Evolutionary conservation across 2,797 vertebrate species (phyloP).

Genomic region (Setipinna tenuifilis): DNA sequence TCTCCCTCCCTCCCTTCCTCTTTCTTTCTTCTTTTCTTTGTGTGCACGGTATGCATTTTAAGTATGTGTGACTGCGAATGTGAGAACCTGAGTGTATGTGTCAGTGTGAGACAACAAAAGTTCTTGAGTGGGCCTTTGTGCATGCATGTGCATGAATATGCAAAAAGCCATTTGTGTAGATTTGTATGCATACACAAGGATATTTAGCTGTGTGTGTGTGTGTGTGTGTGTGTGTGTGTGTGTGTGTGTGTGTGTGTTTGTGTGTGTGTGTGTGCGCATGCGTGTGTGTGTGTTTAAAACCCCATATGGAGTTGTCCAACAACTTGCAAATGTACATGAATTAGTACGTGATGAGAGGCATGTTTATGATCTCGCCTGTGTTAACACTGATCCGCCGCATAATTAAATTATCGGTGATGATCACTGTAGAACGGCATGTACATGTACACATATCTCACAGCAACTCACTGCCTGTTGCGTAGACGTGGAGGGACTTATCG

Average conservation of each 20-base stretch:
- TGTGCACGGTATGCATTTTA: not conserved
- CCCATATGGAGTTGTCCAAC: not conserved
- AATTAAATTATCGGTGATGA: conserved; percentile 1
- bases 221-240: not conserved
- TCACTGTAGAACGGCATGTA: not conserved
- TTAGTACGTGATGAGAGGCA: not conserved
- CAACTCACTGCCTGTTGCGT: not conserved
- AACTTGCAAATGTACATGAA: not conserved
- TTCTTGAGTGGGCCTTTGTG: not conserved
- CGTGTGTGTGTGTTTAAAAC: not conserved
- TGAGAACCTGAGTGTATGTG: not conserved
- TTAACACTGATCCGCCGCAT: not conserved
- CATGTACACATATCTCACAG: not conserved
- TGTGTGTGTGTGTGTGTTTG: not conserved
- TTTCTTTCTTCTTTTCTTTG: not conserved
- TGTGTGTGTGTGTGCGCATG: not conserved
- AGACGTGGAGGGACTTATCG: not conserved
- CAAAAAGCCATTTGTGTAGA: not conserved
- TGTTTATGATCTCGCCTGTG: not conserved
- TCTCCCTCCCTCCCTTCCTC: not conserved
- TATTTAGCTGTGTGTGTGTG: conserved; percentile 2
- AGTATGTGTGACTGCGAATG: not conserved
- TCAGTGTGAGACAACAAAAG: not conserved
- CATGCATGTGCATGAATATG: not conserved
- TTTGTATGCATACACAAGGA: not conserved